Base-by-base conservation (phyloP, 2,888 invertebrate genomes). In the Gastrophysa polygoni region DNA sequence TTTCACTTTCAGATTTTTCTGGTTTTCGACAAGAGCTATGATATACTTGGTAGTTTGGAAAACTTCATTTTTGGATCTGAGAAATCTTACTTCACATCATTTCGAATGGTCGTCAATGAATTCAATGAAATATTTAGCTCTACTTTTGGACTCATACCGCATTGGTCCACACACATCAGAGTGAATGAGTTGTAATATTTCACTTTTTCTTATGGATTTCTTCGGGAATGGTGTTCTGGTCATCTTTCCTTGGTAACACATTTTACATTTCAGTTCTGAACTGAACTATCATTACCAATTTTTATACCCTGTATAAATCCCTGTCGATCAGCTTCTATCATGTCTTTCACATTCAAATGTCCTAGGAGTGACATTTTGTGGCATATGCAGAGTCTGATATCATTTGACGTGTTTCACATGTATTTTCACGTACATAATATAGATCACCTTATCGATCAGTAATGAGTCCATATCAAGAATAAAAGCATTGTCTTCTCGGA, bases 31-130 rank as follows among this genome's bases (percentile, higher is more conserved):
- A 16, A 68, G 32, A n/a, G 51, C 28, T 7, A 63, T 62, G 44
- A 46, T 70, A 21, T 68, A 63, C 55, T 66, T 63, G 16, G 66
- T 64, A 18, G 18, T 56, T 18, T 68, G 18, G 10, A 66, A 50
- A 8, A 70, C 70, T 18, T 75, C 68, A 24, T 34, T 38, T 57
- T 74, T 75, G 1, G 59, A 56, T 57, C 59, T 70, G 2, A 73
- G 10, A 49, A 74, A 73, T 11, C 57, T 21, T 18, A 75, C 68
- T 18, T 59, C 66, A 46, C 70, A 69, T 57, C 65, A 74, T 38
- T 66, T 59, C 2, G 68, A 63, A 57, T 57, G 44, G 57, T 74
- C 73, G 49, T 73, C 73, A 10, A 74, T 73, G 50, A 74, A 73
- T 32, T 65, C 66, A 0, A 72, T 56, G 32, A 71, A 68, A 55